Conservation (phyloP, 2,797 vertebrate species). For the Anguilla marmorata region DNA sequence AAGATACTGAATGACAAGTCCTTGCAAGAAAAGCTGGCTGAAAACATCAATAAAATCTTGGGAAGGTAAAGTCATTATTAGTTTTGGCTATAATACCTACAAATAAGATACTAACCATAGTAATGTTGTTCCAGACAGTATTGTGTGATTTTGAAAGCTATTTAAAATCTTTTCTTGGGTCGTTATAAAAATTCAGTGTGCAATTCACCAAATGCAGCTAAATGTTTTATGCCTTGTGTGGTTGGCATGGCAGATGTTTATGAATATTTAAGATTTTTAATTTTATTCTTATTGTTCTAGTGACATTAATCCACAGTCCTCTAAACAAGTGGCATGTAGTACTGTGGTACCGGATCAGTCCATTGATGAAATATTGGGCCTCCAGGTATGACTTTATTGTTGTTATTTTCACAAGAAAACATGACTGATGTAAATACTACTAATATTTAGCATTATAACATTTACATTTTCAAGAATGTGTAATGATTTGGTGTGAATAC, state of each 20-base stretch:
- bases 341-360: constrained; percentile 85
- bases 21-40: constrained; percentile 96
- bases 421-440: too few relatives aligned
- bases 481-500: too few relatives aligned
- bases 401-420: neutral
- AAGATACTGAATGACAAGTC: constrained; percentile 93
- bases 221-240: neutral
- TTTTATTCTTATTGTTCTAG: neutral
- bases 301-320: constrained; percentile 65
- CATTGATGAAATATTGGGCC: constrained; percentile 94
- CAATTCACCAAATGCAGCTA: neutral
- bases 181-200: neutral
- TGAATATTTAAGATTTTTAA: neutral
- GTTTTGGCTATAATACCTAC: neutral
- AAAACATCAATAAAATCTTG: constrained; percentile 98
- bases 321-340: constrained; percentile 76
- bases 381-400: constrained; percentile 76
- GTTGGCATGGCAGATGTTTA: neutral
- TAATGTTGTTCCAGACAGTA: neutral
- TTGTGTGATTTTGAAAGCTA: neutral
- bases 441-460: too few relatives aligned
- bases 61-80: constrained; percentile 75
- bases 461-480: too few relatives aligned
- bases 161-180: neutral
- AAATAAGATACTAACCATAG: neutral